Conservation (phyloP, 1,140 invertebrate genomes). For the Drosophila burlai region DNA sequence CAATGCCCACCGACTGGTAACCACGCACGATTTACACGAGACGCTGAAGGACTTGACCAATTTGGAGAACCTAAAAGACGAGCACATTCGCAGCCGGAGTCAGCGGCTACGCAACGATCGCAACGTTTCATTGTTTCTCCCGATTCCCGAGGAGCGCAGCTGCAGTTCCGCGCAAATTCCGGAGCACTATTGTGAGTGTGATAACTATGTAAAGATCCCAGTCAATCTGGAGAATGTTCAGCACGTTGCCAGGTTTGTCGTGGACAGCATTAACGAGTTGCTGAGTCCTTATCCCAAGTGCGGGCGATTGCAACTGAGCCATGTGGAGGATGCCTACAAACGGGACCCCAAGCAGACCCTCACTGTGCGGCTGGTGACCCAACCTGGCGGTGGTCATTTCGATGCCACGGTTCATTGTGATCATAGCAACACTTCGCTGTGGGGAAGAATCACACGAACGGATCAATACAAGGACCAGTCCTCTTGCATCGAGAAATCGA, state of each 20-base stretch:
- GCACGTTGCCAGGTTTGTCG: constrained; percentile 1
- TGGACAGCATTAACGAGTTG: constrained; percentile 5
- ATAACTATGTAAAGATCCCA: constrained; percentile 1
- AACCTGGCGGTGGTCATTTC: constrained; percentile 15
- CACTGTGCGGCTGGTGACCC: constrained; percentile 19
- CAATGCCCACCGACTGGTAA: constrained; percentile 23
- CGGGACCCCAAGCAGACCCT: not conserved
- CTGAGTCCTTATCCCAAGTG: constrained; percentile 11
- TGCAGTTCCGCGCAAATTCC: constrained; percentile 23
- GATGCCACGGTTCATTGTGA: constrained; percentile 14
- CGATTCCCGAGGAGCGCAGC: constrained; percentile 34
- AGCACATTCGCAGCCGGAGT: not conserved
- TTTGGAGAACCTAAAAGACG: constrained; percentile 12
- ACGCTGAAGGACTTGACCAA: constrained; percentile 21
- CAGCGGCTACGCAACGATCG: constrained; percentile 5
- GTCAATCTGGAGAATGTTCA: not conserved
- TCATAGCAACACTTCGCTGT: not conserved
- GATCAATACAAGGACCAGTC: constrained; percentile 21
- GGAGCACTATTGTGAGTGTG: constrained; percentile 18
- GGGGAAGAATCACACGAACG: constrained; percentile 15
- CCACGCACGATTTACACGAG: constrained; percentile 28
- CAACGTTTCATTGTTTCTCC: constrained; percentile 24
- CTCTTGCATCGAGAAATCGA: not conserved
- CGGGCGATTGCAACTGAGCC: not conserved
- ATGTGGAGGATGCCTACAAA: constrained; percentile 21